Base-by-base conservation (phyloP, 2,888 invertebrate genomes). In the Agrilus mali region DNA sequence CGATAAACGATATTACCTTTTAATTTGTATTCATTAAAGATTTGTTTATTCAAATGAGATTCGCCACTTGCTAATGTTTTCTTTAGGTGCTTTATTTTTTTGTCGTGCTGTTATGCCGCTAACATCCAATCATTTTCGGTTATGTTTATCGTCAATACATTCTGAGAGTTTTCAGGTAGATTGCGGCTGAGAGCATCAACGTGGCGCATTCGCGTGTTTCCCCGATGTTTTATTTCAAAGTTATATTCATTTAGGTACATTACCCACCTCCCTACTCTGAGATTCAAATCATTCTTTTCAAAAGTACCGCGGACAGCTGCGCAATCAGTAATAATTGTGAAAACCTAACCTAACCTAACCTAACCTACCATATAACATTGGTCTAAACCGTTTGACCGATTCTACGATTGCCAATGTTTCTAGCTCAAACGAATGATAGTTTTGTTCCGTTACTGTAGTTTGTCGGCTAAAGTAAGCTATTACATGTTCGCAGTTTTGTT, bases 121-220 rank as follows among this genome's bases (percentile, higher is more conserved):
- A 47, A 31, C 10, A 48, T 15, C 50, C 48, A 50, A 38, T 47
- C 48, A 7, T 40, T 39, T 36, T 48, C 47, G 3, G 35, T 32
- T 4, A 50, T 38, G n/a, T 32, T 27, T 1, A 38, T 40, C 14
- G 31, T 36, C 33, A 7, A 13, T 33, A 47, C 31, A 17, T 12
- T 13, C 27, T 36, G 2, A 15, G n/a, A 10, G 1, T 10, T 16
- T 5, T 7, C 3, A 2, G 40, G 20, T 31, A 45, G 46, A 37
- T 51, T 51, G 3, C 45, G 40, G 13, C 49, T 48, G 12, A 48
- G 33, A 8, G 42, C 45, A 33, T 49, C 51, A 4, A 47, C 51
- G 37, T 49, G 47, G 10, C 27, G 31, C 48, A 49, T 46, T 32
- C 40, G 38, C 4, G 10, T 12, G 34, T 31, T 38, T 1, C 32